phyloP scores from a whole-genome alignment of 2,113 vertebrate genomes.

The Malurus elegans region DNA sequence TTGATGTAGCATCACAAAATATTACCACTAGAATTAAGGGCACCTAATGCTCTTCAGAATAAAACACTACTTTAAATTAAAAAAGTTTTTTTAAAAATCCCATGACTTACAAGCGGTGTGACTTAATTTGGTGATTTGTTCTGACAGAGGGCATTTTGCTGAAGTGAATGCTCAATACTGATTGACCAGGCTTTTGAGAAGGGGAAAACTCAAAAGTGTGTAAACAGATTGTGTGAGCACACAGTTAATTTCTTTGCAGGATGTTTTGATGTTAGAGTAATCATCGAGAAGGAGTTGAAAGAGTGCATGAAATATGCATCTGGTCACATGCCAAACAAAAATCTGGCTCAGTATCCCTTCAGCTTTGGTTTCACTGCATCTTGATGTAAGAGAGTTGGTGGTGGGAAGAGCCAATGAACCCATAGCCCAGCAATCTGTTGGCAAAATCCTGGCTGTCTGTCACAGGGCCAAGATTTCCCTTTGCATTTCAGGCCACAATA shows the following conservation, averaged over 20 bases:
- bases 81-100: neutral
- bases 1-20: neutral
- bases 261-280: neutral
- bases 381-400: neutral
- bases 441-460: neutral
- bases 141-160: neutral
- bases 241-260: neutral
- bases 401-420: neutral
- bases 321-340: neutral
- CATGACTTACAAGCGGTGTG: neutral
- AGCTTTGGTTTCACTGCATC: neutral
- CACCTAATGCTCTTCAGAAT: neutral
- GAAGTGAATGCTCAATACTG: neutral
- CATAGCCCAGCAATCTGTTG: neutral
- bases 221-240: neutral
- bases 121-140: neutral
- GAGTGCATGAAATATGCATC: neutral
- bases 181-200: neutral
- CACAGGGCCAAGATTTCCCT: neutral
- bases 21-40: neutral
- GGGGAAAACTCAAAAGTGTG: neutral
- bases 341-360: neutral
- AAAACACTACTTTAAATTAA: neutral
- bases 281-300: neutral
- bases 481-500: constrained; percentile 3